Evolutionary conservation across 2,113 vertebrate species (phyloP).

Genomic region (Tor tambroides): DNA sequence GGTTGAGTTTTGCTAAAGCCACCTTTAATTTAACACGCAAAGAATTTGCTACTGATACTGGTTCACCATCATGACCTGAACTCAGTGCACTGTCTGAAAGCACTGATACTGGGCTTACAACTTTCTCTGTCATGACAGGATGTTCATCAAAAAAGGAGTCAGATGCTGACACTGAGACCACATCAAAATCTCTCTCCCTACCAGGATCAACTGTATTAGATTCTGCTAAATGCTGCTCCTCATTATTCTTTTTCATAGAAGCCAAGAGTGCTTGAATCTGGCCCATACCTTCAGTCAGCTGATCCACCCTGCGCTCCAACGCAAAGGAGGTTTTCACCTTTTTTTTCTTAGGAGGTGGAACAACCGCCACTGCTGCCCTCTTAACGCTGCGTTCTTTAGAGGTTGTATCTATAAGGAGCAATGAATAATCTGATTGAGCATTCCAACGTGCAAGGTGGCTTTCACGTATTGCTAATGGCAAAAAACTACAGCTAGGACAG

Average conservation of each 20-base stretch:
- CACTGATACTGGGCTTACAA: not conserved
- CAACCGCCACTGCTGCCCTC: not conserved
- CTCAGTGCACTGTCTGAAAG: not conserved
- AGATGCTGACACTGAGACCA: not conserved
- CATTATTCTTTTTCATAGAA: not conserved
- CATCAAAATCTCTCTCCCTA: not conserved
- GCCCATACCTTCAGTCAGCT: not conserved
- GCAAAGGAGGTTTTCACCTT: not conserved
- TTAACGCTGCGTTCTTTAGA: not conserved
- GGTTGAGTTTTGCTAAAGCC: not conserved
- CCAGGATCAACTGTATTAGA: too few relatives aligned
- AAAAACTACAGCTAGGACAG: not conserved
- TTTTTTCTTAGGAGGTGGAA: not conserved
- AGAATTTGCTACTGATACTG: not conserved
- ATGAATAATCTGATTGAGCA: not conserved
- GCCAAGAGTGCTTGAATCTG: not conserved
- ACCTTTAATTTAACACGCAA: not conserved
- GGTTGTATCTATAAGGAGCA: not conserved
- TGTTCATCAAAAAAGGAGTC: not conserved
- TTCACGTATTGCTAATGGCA: not conserved
- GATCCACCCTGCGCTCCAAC: not conserved
- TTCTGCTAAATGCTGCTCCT: not conserved
- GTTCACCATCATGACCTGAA: not conserved
- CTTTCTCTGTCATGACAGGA: not conserved
- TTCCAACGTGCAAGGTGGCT: not conserved